These are phyloP conservation scores for Hirtodrosophila alboralis DNA, from an alignment of 2,888 invertebrate genomes.

Conservation along the genomic window DNA sequence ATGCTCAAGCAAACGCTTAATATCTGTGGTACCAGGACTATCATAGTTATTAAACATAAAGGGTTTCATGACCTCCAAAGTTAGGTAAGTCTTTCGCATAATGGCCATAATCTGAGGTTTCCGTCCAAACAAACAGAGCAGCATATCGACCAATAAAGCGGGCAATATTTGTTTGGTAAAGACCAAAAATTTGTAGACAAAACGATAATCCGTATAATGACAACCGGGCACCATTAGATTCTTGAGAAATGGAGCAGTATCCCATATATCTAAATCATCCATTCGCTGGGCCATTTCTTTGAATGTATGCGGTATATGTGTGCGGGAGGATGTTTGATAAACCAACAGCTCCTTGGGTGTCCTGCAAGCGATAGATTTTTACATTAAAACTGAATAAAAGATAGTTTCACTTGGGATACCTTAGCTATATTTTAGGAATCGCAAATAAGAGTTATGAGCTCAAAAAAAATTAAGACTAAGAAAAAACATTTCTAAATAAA, in stretches of 20 bases:
- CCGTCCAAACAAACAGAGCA: slow-evolving; percentile 54
- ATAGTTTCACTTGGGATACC: too few relatives aligned
- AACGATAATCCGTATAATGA: slow-evolving; percentile 55
- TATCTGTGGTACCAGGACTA: slow-evolving; percentile 60
- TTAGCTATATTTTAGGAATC: too few relatives aligned
- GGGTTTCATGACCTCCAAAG: slow-evolving; percentile 68
- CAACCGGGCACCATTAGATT: slow-evolving; percentile 60
- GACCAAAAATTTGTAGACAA: slow-evolving; percentile 52
- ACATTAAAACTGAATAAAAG: too few relatives aligned
- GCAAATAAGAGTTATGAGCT: too few relatives aligned
- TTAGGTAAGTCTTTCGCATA: slow-evolving; percentile 56
- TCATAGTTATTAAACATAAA: slow-evolving; percentile 71
- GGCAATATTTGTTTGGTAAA: slow-evolving; percentile 74
- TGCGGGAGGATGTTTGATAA: slow-evolving; percentile 61
- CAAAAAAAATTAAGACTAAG: too few relatives aligned
- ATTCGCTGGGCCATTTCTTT: slow-evolving; percentile 47
- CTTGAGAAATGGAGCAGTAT: slow-evolving; percentile 51
- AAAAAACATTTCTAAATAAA: too few relatives aligned
- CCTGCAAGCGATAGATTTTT: slow-evolving; percentile 9
- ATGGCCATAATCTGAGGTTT: slow-evolving; percentile 65
- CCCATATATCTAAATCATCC: slow-evolving; percentile 54
- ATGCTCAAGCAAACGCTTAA: slow-evolving; percentile 18
- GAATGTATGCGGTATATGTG: slow-evolving; percentile 55
- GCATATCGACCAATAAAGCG: slow-evolving; percentile 57
- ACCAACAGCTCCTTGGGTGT: slow-evolving; percentile 54